Evolutionary conservation across 2,113 vertebrate species (phyloP).

Genomic region (Seriola rivoliana): DNA sequence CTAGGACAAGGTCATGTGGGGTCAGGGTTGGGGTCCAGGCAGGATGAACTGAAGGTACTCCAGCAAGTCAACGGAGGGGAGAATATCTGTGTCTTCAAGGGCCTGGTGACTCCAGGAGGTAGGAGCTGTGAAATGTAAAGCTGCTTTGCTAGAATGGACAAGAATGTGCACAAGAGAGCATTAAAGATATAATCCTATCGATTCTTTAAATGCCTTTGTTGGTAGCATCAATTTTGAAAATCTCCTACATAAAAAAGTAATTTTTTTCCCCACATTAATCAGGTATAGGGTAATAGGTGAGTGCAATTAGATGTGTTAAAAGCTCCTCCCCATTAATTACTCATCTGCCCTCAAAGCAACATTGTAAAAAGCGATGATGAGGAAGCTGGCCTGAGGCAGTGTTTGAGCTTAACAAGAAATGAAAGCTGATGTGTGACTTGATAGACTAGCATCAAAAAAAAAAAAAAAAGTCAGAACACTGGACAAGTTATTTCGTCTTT

Average conservation of each 20-base stretch:
- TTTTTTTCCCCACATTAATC: no score
- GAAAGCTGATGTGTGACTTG: constrained; percentile 29
- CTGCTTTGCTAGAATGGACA: not conserved
- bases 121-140: constrained; percentile 25
- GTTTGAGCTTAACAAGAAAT: not conserved
- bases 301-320: constrained; percentile 10
- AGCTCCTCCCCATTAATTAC: constrained; percentile 13
- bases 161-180: not conserved
- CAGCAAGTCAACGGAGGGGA: constrained; percentile 87
- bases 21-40: constrained; percentile 37
- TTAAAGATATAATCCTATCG: not conserved
- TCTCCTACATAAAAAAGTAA: no score
- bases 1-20: constrained; percentile 75
- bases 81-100: constrained; percentile 87
- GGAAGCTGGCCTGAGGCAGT: constrained; percentile 4
- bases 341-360: constrained; percentile 31
- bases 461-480: constrained; percentile 26
- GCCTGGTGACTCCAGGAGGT: constrained; percentile 83
- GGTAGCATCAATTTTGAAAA: not conserved
- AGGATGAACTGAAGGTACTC: constrained; percentile 85
- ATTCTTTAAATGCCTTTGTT: not conserved
- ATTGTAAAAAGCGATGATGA: not conserved
- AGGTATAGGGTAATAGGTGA: no score
- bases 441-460: constrained; percentile 6
- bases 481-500: constrained; percentile 40